Evolutionary conservation across 2,113 vertebrate genomes (phyloP).

Genomic region (Chaetodon trifascialis): DNA sequence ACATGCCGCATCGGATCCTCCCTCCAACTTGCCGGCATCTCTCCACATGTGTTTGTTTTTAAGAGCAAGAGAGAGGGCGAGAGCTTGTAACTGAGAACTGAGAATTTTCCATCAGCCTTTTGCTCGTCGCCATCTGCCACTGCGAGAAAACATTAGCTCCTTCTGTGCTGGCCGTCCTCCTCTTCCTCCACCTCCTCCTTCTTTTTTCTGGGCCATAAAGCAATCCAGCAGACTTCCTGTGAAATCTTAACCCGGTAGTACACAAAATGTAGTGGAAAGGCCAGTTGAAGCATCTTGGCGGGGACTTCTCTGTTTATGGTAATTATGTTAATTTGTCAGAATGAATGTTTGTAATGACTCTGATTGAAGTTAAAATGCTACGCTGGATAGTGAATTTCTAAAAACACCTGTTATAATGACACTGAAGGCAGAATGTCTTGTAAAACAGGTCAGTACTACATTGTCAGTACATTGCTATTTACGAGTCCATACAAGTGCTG

Average conservation of each 20-base stretch:
- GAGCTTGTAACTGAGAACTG: slow-evolving; percentile 34
- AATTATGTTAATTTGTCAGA: slow-evolving; percentile 13
- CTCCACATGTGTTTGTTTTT: slow-evolving; percentile 24
- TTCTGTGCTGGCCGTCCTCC: slow-evolving; percentile 43
- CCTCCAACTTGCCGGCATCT: slow-evolving; percentile 8
- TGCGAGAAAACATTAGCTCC: slow-evolving; percentile 51
- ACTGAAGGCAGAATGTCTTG: background rate
- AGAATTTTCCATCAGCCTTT: slow-evolving; percentile 47
- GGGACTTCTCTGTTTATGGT: slow-evolving; percentile 19
- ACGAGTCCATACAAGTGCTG: too few species aligned
- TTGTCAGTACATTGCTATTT: background rate
- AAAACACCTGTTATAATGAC: slow-evolving; percentile 1
- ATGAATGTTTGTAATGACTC: background rate
- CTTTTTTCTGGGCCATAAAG: slow-evolving; percentile 34
- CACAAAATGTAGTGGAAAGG: slow-evolving; percentile 1
- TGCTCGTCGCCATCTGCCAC: slow-evolving; percentile 67
- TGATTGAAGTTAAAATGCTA: background rate
- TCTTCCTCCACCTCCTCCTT: slow-evolving; percentile 4
- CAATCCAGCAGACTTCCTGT: slow-evolving; percentile 37
- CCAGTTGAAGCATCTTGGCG: slow-evolving; percentile 36
- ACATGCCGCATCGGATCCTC: background rate
- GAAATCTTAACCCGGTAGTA: slow-evolving; percentile 18
- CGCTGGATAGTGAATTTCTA: background rate
- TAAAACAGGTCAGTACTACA: background rate
- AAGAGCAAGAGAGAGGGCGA: slow-evolving; percentile 30